These are phyloP conservation scores for Girardinus metallicus DNA, from an alignment of 2,797 vertebrate species.

Conservation along the genomic window DNA sequence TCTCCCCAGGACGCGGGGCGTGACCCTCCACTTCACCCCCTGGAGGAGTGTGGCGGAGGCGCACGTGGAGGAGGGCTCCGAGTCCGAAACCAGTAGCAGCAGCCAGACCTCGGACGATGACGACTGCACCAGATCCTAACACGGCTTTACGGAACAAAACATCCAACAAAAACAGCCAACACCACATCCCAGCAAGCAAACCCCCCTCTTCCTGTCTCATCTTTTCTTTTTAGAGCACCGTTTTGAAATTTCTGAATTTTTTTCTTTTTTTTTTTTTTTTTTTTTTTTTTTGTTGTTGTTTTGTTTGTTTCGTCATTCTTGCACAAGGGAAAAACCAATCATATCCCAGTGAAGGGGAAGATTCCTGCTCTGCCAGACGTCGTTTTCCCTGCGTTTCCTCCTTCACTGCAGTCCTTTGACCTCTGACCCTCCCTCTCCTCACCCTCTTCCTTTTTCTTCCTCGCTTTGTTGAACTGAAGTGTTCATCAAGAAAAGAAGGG, in stretches of 20 bases:
- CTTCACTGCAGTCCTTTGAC: conserved; percentile 77
- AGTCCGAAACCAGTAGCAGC: conserved; percentile 95
- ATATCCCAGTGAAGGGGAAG: conserved; percentile 86
- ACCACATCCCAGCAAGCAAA: conserved; percentile 77
- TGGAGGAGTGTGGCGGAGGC: conserved; percentile 94
- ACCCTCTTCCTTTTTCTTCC: conserved; percentile 75
- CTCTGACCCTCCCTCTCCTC: conserved; percentile 45
- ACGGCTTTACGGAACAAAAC: conserved; percentile 82
- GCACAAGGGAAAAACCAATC: conserved; percentile 97
- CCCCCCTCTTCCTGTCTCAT: conserved; percentile 64
- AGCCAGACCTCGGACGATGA: conserved; percentile 96
- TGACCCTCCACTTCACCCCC: conserved; percentile 90
- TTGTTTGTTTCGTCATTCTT: conserved; percentile 77
- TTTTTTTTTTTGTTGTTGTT: conserved; percentile 1
- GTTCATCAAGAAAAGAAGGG: conserved; percentile 85
- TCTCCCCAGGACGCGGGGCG: conserved; percentile 85
- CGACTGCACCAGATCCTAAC: conserved; percentile 84
- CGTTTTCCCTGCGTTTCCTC: conserved; percentile 82
- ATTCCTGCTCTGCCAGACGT: conserved; percentile 81
- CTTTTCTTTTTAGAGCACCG: conserved; percentile 79
- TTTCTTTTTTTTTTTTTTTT: conserved; percentile 46
- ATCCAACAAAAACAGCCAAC: conserved; percentile 63
- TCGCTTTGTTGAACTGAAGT: conserved; percentile 90
- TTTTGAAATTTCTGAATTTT: conserved; percentile 73
- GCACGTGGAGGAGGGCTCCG: conserved; percentile 90